phyloP scores from a whole-genome alignment of 35 echinoderm and acorn worm genomes.

The Lytechinus variegatus region DNA sequence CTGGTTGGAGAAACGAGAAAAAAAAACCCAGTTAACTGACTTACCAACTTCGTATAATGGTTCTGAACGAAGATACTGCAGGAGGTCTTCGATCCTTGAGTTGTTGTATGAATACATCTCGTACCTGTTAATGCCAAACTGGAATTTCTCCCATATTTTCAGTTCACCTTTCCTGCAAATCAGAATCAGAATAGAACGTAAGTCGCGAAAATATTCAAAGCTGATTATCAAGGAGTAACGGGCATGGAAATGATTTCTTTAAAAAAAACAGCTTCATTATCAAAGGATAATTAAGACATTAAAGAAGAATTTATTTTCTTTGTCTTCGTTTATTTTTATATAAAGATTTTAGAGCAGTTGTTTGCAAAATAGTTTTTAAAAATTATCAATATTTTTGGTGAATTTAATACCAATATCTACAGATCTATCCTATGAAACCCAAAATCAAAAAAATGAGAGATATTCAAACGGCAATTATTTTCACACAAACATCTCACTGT shows the following conservation, averaged over 20 bases:
- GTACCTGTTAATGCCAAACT: slow-evolving; percentile 82
- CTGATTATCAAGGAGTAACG: background rate
- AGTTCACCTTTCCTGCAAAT: slow-evolving; percentile 60
- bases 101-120: slow-evolving; percentile 91
- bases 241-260: too few species aligned
- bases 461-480: background rate
- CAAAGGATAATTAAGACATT: too few species aligned
- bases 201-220: background rate
- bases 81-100: slow-evolving; percentile 64
- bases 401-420: background rate
- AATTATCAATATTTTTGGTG: background rate
- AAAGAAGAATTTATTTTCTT: too few species aligned
- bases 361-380: too few species aligned
- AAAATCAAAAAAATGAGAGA: background rate
- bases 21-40: too few species aligned
- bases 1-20: background rate
- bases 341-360: too few species aligned
- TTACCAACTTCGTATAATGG: slow-evolving; percentile 83
- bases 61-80: slow-evolving; percentile 59
- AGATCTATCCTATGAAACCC: background rate
- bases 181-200: slow-evolving; percentile 14
- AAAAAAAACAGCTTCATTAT: too few species aligned
- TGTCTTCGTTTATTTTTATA: too few species aligned
- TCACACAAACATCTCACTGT: background rate
- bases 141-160: slow-evolving; percentile 92